Base-by-base conservation (phyloP, 2,888 invertebrate genomes). In the Lepidocyrtinus sp. region DNA sequence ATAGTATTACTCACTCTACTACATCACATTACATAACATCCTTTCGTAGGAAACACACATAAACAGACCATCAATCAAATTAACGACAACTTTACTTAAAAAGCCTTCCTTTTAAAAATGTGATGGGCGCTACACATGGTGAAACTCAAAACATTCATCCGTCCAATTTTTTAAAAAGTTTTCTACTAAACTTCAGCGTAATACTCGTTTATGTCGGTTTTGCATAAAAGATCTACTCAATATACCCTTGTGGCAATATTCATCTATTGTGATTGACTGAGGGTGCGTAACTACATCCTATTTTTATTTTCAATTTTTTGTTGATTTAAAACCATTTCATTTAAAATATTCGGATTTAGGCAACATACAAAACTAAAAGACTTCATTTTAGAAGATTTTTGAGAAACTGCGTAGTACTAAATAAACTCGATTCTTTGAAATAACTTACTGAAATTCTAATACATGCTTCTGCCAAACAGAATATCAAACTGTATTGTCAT, bases 31-130 rank as follows among this genome's bases (percentile, higher is more conserved):
- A 21, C 19, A 59, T n/a, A 21, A 59, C 59, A 59, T 59, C 59
- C 21, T 19, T 2, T 21, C 19, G 21, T 69, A 73, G 55, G 27
- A 64, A 73, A 74, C 74, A 80, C 75, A 80, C 71, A 80, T 80
- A 80, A 80, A 80, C 80, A 80, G 80, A 80, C 75, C 80, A 80
- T 80, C 80, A 80, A 80, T 80, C 80, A 80, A 75, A 80, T 80
- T 80, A 80, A 80, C 75, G 80, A 80, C 80, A 80, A 80, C 70
- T 75, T 64, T 80, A 75, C 80, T 80, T 59, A 79, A 77, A 77
- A 79, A 75, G 75, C 71, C 62, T 64, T 67, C 22, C 24, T 45
- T n/a, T 19, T 1, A 22, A 71, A 62, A 45, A 55, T 64, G 67
- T 75, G 69, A 78, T 78, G 65, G 71, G 76, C 71, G 62, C 55